Conservation (phyloP, 2,797 vertebrate species). For the Coluber constrictor region DNA sequence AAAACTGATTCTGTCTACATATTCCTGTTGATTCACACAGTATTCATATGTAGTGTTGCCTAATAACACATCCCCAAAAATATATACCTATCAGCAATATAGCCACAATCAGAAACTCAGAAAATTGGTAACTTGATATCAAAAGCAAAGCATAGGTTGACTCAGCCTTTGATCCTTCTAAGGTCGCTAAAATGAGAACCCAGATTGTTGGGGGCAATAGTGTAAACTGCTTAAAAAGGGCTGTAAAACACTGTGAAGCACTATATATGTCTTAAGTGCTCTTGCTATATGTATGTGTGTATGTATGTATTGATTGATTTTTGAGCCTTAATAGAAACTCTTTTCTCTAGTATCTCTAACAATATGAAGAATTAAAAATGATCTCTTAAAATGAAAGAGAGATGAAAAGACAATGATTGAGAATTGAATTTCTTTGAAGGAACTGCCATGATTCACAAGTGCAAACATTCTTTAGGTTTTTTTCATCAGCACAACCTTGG, state of each 20-base stretch:
- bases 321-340: background rate
- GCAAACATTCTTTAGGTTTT: background rate
- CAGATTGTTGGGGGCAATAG: no score
- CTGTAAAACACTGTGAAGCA: no score
- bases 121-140: background rate
- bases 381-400: background rate
- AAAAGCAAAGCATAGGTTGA: background rate
- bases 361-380: background rate
- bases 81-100: background rate
- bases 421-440: background rate
- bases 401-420: background rate
- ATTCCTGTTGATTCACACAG: background rate
- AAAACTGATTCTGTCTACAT: background rate
- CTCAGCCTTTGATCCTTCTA: no score
- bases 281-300: no score
- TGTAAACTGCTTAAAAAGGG: no score
- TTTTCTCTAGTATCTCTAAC: background rate
- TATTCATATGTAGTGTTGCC: background rate
- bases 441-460: background rate
- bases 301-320: background rate
- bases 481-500: background rate
- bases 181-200: no score
- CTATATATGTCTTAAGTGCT: no score
- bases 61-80: background rate
- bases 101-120: background rate